Evolutionary conservation across 92 coral and sea anemone genomes (phyloP), one percentile per base, ranked within the genome.

Genomic region (Hydrozoanthus gracilis): DNA sequence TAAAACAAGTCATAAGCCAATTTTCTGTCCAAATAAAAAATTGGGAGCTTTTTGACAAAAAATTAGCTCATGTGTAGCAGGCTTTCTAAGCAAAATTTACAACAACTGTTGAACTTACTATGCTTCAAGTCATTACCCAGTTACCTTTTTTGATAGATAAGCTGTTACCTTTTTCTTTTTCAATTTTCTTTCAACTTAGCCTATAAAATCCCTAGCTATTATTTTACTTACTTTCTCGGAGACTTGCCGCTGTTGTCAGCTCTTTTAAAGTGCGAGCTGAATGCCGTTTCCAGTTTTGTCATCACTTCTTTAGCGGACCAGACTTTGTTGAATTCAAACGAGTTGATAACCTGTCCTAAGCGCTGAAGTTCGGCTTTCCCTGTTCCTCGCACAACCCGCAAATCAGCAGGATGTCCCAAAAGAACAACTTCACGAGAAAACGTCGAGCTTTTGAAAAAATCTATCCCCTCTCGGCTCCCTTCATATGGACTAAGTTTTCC

Each of bases 351-450:
- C 3, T 27, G 78, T 4, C 88, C 88, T 39, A 51, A 52, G 10
- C 74, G 49, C 27, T 52, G 20, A 4, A 85, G 88, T 54, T 73
- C 70, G 3, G 88, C 88, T 73, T 73, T 71, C 3, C 0, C 9
- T 5, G 56, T 39, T 11, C 71, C 82, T 61, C 54, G 48, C 18
- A 27, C 70, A 46, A 73, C 78, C 8, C 51, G 64, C 4, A 48
- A 14, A 71, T 76, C 70, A 52, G 20, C 51, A 6, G 82, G 82
- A 47, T 35, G n/a, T 27, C 66, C 14, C 12, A 85, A 55, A 46
- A 85, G 50, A 54, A 73, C 88, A 4, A 85, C 88, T 8, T 85
- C 88, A 50, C 55, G 16, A 11, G 88, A 71, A 71, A 71, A 84
- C 0, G 66, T 67, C 18, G 18, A 17, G 18, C 51, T 72, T 45